Evolutionary conservation across 2,888 invertebrate genomes (phyloP).

Genomic region (Scaptomyza reducta): DNA sequence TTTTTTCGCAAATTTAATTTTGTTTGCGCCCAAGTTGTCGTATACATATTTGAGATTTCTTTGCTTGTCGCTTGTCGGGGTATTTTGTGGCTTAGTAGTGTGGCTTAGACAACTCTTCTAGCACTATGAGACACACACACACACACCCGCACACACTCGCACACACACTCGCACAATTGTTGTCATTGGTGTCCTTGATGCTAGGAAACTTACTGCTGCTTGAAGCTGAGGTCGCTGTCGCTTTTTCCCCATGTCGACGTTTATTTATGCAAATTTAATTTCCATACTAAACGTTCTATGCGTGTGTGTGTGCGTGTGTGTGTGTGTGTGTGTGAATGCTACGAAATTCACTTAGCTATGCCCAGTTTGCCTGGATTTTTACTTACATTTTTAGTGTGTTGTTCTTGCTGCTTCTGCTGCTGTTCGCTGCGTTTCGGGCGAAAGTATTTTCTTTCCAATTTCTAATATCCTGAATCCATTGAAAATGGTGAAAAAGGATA

Average conservation of each 20-base stretch:
- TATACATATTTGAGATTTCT: conserved; percentile 72
- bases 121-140: conserved; percentile 23
- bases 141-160: conserved; percentile 9
- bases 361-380: conserved; percentile 71
- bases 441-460: conserved; percentile 41
- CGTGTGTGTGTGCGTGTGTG: conserved; percentile 30
- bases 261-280: conserved; percentile 81
- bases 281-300: conserved; percentile 73
- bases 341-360: conserved; percentile 68
- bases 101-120: conserved; percentile 55
- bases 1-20: conserved; percentile 59
- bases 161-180: conserved; percentile 23
- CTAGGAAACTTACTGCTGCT: conserved; percentile 39
- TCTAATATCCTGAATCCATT: too few species aligned
- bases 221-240: conserved; percentile 53
- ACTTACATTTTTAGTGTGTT: conserved; percentile 63
- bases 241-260: conserved; percentile 70
- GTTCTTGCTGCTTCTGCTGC: conserved; percentile 39
- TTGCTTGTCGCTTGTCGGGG: conserved; percentile 27
- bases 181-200: conserved; percentile 59
- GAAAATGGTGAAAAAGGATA: too few species aligned
- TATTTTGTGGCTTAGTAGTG: conserved; percentile 41
- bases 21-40: conserved; percentile 52
- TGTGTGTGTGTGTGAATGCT: conserved; percentile 24
- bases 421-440: not conserved